Percentiles rank a stretch among this genome's conserved stretches.
phyloP scores from a whole-genome alignment of 2,113 vertebrate genomes.

The Lontra canadensis region DNA sequence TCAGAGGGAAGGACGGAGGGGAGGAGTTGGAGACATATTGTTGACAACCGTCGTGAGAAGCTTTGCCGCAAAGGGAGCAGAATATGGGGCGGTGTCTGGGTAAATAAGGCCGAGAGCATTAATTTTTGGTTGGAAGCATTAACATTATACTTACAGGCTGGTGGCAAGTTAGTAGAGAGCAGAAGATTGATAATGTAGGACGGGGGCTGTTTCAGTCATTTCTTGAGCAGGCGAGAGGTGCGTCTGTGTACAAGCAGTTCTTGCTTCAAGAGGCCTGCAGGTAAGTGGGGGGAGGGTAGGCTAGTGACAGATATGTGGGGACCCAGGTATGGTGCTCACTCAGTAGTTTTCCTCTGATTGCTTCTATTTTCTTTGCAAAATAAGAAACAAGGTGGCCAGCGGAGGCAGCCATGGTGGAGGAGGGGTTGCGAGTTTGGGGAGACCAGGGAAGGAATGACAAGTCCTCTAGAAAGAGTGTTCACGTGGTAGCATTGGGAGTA shows the following conservation, averaged over 20 bases:
- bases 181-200: not conserved
- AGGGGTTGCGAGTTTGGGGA: not conserved
- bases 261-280: not conserved
- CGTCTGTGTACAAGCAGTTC: accelerated
- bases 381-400: not conserved
- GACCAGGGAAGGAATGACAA: not conserved
- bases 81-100: not conserved
- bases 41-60: not conserved
- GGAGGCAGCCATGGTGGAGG: not conserved
- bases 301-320: not conserved
- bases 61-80: not conserved
- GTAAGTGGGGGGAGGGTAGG: not conserved
- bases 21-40: not conserved
- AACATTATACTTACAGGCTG: accelerated
- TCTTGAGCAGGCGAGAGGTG: too few species aligned
- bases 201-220: accelerated
- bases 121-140: not conserved
- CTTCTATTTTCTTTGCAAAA: not conserved
- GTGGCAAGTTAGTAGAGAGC: not conserved
- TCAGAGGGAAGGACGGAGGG: too few species aligned
- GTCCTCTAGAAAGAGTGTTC: not conserved
- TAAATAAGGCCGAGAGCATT: not conserved
- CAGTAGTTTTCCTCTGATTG: not conserved
- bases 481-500: not conserved
- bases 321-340: not conserved